phyloP scores from a whole-genome alignment of 2,113 vertebrate genomes.

The Indicator maculatus region DNA sequence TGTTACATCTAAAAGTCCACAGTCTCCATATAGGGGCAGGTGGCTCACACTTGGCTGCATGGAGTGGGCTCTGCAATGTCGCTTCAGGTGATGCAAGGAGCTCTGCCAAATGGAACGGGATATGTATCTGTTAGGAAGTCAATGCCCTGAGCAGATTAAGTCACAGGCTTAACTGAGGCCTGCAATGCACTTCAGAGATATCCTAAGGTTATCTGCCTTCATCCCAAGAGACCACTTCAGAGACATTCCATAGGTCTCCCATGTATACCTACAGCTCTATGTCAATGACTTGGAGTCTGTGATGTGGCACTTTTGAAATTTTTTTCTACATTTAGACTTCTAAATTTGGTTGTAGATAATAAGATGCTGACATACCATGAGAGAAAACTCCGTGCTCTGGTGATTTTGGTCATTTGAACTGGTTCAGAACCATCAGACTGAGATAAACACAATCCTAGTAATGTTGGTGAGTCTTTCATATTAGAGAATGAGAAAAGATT shows the following conservation, averaged over 20 bases:
- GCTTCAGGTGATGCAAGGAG: neutral
- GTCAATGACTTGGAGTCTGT: fast-evolving
- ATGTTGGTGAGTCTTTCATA: neutral
- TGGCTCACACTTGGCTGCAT: too few relatives aligned
- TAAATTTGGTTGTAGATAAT: neutral
- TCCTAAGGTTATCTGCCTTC: too few relatives aligned
- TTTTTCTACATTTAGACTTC: neutral
- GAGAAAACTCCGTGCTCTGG: too few relatives aligned
- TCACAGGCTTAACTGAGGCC: neutral
- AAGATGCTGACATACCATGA: neutral
- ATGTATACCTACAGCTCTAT: neutral
- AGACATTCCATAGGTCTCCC: fast-evolving
- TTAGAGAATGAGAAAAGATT: neutral
- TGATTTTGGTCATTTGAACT: too few relatives aligned
- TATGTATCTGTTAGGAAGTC: neutral
- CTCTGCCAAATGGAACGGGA: neutral
- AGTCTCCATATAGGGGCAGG: too few relatives aligned
- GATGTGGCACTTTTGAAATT: neutral
- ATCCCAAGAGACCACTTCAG: neutral
- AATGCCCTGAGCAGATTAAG: neutral
- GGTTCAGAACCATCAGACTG: too few relatives aligned
- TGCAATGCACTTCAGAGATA: neutral
- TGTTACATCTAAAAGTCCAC: too few relatives aligned
- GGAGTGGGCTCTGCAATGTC: too few relatives aligned
- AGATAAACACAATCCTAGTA: too few relatives aligned